phyloP scores from a whole-genome alignment of 1,140 invertebrate species.

The Druon quercuslanigerum region DNA sequence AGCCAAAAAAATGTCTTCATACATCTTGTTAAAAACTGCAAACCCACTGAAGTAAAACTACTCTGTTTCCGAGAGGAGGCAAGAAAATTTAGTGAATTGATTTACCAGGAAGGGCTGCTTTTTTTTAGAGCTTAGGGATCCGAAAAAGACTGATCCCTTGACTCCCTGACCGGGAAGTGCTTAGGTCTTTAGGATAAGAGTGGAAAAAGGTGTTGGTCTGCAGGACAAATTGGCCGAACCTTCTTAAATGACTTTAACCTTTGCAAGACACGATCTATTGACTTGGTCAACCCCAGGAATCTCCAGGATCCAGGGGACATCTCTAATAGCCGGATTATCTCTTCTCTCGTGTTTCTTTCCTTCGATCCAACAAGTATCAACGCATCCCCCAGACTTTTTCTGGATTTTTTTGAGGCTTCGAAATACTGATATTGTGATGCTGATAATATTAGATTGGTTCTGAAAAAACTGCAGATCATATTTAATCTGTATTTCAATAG shows the following conservation, averaged over 20 bases:
- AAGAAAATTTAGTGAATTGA: too few relatives aligned
- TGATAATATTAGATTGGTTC: too few relatives aligned
- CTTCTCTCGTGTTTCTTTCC: constrained; percentile 61
- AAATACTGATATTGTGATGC: too few relatives aligned
- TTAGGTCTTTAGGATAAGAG: constrained; percentile 64
- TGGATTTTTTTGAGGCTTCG: constrained; percentile 22
- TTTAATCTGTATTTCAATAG: too few relatives aligned
- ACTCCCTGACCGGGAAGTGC: constrained; percentile 49
- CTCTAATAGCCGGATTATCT: constrained; percentile 76
- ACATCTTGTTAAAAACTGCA: too few relatives aligned
- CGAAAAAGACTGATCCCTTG: constrained; percentile 27
- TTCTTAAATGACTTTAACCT: constrained; percentile 56
- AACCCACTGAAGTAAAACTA: too few relatives aligned
- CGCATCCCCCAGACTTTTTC: constrained; percentile 49
- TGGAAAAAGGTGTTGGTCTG: constrained; percentile 64
- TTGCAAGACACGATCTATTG: constrained; percentile 68
- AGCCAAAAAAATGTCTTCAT: too few relatives aligned
- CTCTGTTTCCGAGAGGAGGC: too few relatives aligned
- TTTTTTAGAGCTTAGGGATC: neutral
- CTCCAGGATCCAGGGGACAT: constrained; percentile 64
- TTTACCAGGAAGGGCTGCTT: too few relatives aligned
- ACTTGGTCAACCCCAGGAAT: constrained; percentile 56
- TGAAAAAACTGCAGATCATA: too few relatives aligned
- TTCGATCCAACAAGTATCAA: constrained; percentile 63
- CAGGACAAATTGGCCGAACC: constrained; percentile 72